phyloP scores from a whole-genome alignment of 2,888 invertebrate genomes.

The Dolomedes plantarius region DNA sequence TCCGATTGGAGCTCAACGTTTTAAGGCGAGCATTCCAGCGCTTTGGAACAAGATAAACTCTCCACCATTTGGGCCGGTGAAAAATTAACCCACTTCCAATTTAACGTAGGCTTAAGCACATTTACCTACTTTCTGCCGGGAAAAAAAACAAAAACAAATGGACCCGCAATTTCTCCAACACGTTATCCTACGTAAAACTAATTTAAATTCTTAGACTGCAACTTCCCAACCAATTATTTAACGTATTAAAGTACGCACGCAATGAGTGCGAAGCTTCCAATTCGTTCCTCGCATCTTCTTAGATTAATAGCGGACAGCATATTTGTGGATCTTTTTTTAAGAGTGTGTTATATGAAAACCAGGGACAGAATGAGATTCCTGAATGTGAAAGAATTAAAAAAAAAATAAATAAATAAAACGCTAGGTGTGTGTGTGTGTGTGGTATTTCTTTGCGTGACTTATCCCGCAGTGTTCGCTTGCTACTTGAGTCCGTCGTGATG shows the following conservation, averaged over 20 bases:
- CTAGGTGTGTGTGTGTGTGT: no score
- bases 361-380: background rate
- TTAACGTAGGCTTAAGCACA: constrained; percentile 28
- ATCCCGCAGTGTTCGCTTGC: background rate
- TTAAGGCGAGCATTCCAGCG: background rate
- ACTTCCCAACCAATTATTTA: constrained; percentile 60
- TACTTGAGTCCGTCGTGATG: background rate
- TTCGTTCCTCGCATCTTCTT: constrained; percentile 3
- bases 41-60: background rate
- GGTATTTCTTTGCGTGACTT: background rate
- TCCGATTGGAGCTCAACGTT: background rate
- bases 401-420: background rate
- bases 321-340: background rate
- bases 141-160: constrained; percentile 42
- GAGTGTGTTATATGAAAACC: background rate
- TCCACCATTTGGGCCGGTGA: background rate
- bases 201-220: constrained; percentile 64
- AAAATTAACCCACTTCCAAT: constrained; percentile 32
- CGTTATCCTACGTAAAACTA: constrained; percentile 49
- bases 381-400: background rate
- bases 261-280: background rate
- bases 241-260: constrained; percentile 58
- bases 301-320: constrained; percentile 17
- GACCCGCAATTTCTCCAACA: constrained; percentile 46
- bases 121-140: constrained; percentile 2